Evolutionary conservation across 2,888 invertebrate species (phyloP), one percentile per base, ranked within the genome.

Genomic region (Petrophora chlorosata): DNA sequence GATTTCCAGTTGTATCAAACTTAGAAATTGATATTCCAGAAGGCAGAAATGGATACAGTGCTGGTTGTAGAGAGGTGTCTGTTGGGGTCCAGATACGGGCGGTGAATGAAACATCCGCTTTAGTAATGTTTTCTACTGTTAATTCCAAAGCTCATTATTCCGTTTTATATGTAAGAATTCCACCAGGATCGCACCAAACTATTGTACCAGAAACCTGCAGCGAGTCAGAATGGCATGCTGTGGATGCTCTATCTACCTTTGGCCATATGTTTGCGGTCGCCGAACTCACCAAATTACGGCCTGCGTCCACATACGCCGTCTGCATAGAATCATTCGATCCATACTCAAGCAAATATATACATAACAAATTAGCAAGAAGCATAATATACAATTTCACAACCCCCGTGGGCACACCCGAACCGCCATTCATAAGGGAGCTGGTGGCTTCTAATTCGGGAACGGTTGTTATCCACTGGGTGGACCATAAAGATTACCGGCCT

Each of bases 181-280:
- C 82, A 17, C 63, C 66, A 39, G 76, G 70, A 7, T 54, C 61
- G 7, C 56, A 70, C 12, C 63, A 65, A 7, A 59, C 65, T 1
- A 62, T 78, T 17, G 76, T 82, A 10, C 86, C 89, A 13, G 88
- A 89, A 61, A 76, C 75, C 2, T 90, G 88, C 50, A 86, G 85
- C 38, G 77, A 85, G 28, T 77, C 73, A 1, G 82, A 89, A 65
- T 89, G 89, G 89, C 63, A 73, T 28, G 69, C 76, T 30, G 62
- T 76, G 8, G 73, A 69, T 51, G 67, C 76, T 4, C 65, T 66
- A 3, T 59, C 59, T 14, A 52, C 53, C 9, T 61, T 45, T 9
- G 67, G 70, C 8, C 50, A 69, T n/a, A 46, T 64, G 13, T 44
- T 57, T 25, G 71, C 66, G 5, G 43, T 63, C 8, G 63, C 79